Conservation (phyloP, 2,888 invertebrate genomes). For the Protophormia terraenovae region DNA sequence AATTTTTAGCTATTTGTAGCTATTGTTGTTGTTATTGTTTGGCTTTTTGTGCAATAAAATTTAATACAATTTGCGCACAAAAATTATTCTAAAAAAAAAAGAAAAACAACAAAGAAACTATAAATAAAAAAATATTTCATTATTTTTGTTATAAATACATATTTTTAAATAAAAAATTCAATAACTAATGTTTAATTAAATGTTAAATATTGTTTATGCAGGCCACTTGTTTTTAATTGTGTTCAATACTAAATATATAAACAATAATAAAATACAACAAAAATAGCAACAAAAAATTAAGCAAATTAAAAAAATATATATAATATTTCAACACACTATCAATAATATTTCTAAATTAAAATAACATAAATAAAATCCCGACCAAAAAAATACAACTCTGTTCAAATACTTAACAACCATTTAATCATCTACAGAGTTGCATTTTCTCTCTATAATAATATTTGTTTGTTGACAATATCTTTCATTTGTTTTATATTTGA, state of each 20-base stretch:
- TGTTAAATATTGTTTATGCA: slow-evolving; percentile 30
- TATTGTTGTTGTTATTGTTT: not conserved
- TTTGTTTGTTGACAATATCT: no score
- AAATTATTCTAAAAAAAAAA: not conserved
- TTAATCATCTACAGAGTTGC: not conserved
- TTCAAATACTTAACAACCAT: not conserved
- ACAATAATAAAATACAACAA: not conserved
- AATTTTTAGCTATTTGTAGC: not conserved
- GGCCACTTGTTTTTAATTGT: not conserved
- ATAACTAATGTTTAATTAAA: slow-evolving; percentile 37
- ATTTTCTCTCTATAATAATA: no score
- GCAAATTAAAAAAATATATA: no score
- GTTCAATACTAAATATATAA: not conserved
- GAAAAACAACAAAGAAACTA: not conserved
- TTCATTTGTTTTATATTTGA: not conserved
- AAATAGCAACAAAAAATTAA: not conserved
- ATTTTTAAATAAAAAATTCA: slow-evolving; percentile 16
- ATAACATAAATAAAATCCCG: no score
- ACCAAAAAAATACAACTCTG: no score
- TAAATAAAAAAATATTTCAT: slow-evolving; percentile 13
- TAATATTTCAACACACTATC: no score
- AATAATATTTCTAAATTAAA: no score
- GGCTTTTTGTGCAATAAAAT: slow-evolving; percentile 38
- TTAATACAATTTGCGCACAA: slow-evolving; percentile 34
- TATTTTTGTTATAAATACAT: slow-evolving; percentile 3